A percentile compares a stretch with the other conserved stretches of the same genome.
These are phyloP conservation scores for Dasypogon diadema DNA, from an alignment of 2,888 invertebrate species.

Conservation along the genomic window DNA sequence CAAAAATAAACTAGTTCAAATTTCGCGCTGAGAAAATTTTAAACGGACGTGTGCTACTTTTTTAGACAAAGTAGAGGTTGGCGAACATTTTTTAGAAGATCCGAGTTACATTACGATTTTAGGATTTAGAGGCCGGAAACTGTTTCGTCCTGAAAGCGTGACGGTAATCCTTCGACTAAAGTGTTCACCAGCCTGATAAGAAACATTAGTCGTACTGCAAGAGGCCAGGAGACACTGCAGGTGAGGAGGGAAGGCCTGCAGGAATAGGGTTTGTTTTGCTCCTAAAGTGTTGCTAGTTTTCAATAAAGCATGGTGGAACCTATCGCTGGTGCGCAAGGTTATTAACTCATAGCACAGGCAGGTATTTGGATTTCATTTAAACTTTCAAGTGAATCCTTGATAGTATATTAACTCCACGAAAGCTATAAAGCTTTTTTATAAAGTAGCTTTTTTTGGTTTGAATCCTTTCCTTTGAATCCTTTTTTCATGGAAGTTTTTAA, in stretches of 20 bases:
- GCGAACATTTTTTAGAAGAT: too few species aligned
- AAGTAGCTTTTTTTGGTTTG: too few species aligned
- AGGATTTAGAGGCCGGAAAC: background rate
- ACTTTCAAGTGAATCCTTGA: too few species aligned
- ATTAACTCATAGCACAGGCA: too few species aligned
- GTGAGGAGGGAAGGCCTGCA: background rate
- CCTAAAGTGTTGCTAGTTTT: constrained; percentile 10
- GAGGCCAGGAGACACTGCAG: constrained; percentile 4
- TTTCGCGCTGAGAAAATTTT: background rate
- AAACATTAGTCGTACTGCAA: background rate
- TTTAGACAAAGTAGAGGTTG: background rate
- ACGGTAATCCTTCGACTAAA: constrained; percentile 15
- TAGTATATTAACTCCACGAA: too few species aligned
- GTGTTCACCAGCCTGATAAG: constrained; percentile 2
- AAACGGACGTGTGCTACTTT: background rate
- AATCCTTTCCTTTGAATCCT: too few species aligned
- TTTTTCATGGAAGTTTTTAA: too few species aligned
- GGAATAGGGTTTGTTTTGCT: constrained; percentile 32
- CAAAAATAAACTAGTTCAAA: background rate
- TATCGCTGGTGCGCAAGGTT: constrained; percentile 29
- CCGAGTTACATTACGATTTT: background rate
- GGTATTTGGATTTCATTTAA: too few species aligned
- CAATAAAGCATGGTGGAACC: constrained; percentile 51
- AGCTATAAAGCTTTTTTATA: too few species aligned
- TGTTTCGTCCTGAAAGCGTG: constrained; percentile 9